Base-by-base conservation (phyloP, 2,797 vertebrate genomes). In the Podarcis lilfordi region DNA sequence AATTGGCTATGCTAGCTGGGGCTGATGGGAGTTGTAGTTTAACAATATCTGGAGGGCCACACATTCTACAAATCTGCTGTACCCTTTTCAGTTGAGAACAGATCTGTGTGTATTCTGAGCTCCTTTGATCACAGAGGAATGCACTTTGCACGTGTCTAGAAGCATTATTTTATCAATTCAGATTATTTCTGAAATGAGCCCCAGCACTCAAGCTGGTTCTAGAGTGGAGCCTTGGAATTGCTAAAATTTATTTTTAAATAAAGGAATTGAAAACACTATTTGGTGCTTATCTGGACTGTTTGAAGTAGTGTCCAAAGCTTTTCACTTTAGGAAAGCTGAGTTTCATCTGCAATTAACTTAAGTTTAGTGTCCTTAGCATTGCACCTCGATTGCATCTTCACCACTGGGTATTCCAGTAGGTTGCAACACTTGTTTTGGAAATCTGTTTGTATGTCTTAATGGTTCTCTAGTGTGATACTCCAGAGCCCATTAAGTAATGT, bases 391-490 rank as follows among this genome's bases (percentile, higher is more conserved):
- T 88, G 80, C 71, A 40, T 90, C 43, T 88, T 92, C 92, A 69
- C 85, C 27, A 29, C 37, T 72, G 84, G 32, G 8, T 82, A 74
- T 27, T 78, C 19, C 61, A 37, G 3, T 32, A n/a, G 75, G 64
- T 88, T 86, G 55, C 23, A 68, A 55, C 3, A 3, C 15, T 45
- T 80, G 11, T 91, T 94, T 92, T 86, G 77, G 59, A 50, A 85
- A 8, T 1, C 4, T 83, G 68, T 2, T 29, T 5, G 1, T 1
- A 2, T 17, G n/a, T 43, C 68, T 83, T 82, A 64, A 69, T 0
- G n/a, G 79, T 84, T 85, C 75, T 8, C 40, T 50, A 59, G 27
- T 0, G 37, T 0, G 27, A 80, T 87, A 81, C 29, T 6, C 0
- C 5, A 74, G 78, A 90, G 71, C 74, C 11, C 5, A 9, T 59